A percentile compares a stretch with the other conserved stretches of the same genome.
Evolutionary conservation across 2,113 vertebrate genomes (phyloP).

Genomic region (Nymphicus hollandicus): DNA sequence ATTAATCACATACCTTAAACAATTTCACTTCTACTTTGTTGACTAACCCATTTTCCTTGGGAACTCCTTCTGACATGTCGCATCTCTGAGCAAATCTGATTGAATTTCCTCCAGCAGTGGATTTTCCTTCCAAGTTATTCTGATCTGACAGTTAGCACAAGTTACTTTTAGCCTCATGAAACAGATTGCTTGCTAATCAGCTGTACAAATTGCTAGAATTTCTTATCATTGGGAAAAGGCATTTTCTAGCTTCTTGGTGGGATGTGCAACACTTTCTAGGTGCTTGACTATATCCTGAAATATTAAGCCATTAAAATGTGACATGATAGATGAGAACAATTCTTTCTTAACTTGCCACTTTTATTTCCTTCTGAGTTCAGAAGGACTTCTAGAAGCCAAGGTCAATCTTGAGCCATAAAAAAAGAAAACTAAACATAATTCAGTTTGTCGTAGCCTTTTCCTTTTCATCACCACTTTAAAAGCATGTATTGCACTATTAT

Average conservation of each 20-base stretch:
- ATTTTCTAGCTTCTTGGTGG: neutral
- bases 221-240: neutral
- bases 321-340: neutral
- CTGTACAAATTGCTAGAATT: neutral
- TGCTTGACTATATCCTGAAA: neutral
- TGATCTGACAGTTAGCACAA: neutral
- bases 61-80: neutral
- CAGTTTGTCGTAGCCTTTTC: neutral
- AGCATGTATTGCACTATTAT: neutral
- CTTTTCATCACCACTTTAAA: neutral
- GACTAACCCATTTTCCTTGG: conserved; percentile 1
- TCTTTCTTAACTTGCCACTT: conserved; percentile 2
- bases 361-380: conserved; percentile 27
- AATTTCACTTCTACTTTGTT: neutral
- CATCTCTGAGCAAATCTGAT: neutral
- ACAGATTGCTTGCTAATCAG: neutral
- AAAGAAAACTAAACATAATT: neutral
- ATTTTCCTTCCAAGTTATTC: neutral
- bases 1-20: neutral
- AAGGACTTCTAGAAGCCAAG: neutral
- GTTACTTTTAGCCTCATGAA: neutral
- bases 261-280: neutral
- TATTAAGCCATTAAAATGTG: neutral
- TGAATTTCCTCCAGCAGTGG: conserved; percentile 13
- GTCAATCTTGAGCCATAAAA: neutral